Percentiles rank a stretch among this genome's conserved stretches.
Conservation (phyloP, 2,888 invertebrate species). For the Selenia dentaria region DNA sequence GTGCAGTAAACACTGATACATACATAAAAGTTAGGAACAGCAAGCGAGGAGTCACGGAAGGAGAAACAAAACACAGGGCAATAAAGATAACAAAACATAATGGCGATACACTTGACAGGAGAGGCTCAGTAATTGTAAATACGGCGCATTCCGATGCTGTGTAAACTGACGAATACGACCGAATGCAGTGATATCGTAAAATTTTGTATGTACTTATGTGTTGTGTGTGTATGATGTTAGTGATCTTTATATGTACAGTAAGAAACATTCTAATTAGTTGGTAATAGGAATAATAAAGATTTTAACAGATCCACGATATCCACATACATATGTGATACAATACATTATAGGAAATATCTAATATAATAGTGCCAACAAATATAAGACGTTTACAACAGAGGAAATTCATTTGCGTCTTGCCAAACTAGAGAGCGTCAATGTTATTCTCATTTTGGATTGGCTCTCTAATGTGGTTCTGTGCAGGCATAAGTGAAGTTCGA, state of each 20-base stretch:
- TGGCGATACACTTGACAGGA: constrained; percentile 67
- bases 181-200: constrained; percentile 49
- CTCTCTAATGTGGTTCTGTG: constrained; percentile 62
- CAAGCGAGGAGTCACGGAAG: constrained; percentile 75
- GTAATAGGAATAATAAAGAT: constrained; percentile 9
- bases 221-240: constrained; percentile 42
- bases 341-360: constrained; percentile 7
- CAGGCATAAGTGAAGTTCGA: constrained; percentile 56
- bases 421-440: constrained; percentile 45
- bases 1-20: constrained; percentile 77
- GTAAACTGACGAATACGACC: constrained; percentile 65
- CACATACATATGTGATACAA: constrained; percentile 1
- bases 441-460: constrained; percentile 24
- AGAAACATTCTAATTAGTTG: constrained; percentile 29
- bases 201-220: constrained; percentile 50
- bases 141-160: constrained; percentile 75
- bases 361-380: constrained; percentile 47
- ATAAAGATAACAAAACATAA: constrained; percentile 22
- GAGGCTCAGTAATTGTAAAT: constrained; percentile 64
- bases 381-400: constrained; percentile 39
- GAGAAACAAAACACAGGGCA: constrained; percentile 59
- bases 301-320: constrained; percentile 7
- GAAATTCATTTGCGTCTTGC: constrained; percentile 30
- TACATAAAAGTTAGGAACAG: constrained; percentile 67
- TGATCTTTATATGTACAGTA: constrained; percentile 50